Base-by-base conservation (phyloP, 64 coral and sea anemone genomes). In the Montipora sp. region DNA sequence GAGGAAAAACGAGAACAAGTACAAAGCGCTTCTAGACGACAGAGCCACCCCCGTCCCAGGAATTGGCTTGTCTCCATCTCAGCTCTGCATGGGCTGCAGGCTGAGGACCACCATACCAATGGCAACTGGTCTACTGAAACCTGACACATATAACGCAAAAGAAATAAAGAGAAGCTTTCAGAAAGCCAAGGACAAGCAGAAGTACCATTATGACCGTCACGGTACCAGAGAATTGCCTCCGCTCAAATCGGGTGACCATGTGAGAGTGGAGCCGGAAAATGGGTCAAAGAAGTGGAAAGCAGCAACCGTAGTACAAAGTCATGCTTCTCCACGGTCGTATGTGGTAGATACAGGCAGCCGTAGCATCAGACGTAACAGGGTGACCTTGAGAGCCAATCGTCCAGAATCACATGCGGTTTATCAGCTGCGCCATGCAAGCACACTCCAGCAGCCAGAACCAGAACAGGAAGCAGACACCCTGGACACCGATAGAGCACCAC, bases 21-120 rank as follows among this genome's bases (percentile, higher is more conserved):
- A 83, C 43, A 84, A 84, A 77, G 69, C 43, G 18, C 49, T 92
- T 8, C 9, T 92, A 49, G 51, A 49, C 0, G 85, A 77, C 81
- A 74, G 80, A 92, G 80, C 73, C 12, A 83, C 81, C 8, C 81
- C 73, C 48, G 16, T 87, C 19, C 73, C 22, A 69, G 73, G 51
- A 20, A 93, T 87, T 44, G 59, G 66, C 43, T 48, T 93, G 21
- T 89, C 85, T 14, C 77, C 85, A 63, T 89, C 84, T 22, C 92
- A 93, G 73, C 85, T 89, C 46, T 46, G 51, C 45, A 93, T 93
- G 66, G 76, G 75, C 16, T 67, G 84, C 77, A 88, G 92, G 71
- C 77, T 93, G 10, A 88, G 61, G 74, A 94, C 92, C 4, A 83
- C 60, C 69, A 16, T 79, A n/a, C 78, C 50, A 61, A 76, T 89